Evolutionary conservation across 2,797 vertebrate species (phyloP), one percentile per base, ranked within the genome.

Genomic region (Glyptemys insculpta): DNA sequence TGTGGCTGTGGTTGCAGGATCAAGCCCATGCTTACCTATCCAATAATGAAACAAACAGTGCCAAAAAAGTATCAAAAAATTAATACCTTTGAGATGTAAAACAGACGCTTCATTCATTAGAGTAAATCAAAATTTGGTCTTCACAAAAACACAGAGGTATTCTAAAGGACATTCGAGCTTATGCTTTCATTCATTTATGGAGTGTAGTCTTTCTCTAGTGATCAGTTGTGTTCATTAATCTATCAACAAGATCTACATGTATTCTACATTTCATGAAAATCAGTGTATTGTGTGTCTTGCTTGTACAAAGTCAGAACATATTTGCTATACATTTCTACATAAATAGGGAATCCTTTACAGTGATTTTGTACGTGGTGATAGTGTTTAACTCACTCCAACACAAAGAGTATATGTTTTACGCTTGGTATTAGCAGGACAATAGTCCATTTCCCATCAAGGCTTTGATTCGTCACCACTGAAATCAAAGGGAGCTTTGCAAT

Each of bases 121-220:
- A 79, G 7, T 54, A 84, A 93, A 90, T 86, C 29, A 86, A 31
- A 59, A 80, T 87, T 87, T 92, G 83, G 47, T n/a, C n/a, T 87
- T 41, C 57, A 85, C 0, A 1, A 92, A 10, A 31, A 74, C n/a
- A 37, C 21, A 74, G 37, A 93, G 88, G 12, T n/a, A 8, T 52
- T 49, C 54, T 88, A 90, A 91, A 74, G 88, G 57, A 37, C 1
- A 85, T 49, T 11, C 31, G 3, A 57, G 31, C 29, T 81, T 79
- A 59, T 85, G 57, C 65, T 91, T 78, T 74, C 16, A 11, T 86
- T 94, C 56, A 80, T 34, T 41, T 81, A 47, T 31, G 53, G 62
- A 84, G 5, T 81, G 15, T 29, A 34, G 8, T 29, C 23, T 74
- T 11, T 23, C 19, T 82, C 49, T 50, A 10, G 57, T 76, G 41